Evolutionary conservation across 2,797 vertebrate genomes (phyloP).

Genomic region (Propithecus deckenii): DNA sequence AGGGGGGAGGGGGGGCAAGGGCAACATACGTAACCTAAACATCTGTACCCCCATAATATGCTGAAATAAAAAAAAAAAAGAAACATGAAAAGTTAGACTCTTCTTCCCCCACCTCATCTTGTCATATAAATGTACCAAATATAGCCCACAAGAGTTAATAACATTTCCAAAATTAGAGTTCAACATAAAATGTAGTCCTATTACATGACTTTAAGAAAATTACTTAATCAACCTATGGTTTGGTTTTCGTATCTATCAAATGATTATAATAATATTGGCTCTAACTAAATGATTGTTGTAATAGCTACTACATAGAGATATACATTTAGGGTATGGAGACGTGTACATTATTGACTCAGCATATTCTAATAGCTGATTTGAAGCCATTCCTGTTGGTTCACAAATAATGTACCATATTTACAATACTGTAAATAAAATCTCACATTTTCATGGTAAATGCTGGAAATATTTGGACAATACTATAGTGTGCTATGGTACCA

Average conservation of each 20-base stretch:
- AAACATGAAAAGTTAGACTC: not conserved
- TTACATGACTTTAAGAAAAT: not conserved
- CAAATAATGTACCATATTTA: conserved; percentile 26
- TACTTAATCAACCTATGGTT: not conserved
- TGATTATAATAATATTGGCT: not conserved
- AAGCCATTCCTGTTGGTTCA: not conserved
- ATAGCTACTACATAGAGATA: not conserved
- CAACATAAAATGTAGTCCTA: not conserved
- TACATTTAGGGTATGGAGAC: not conserved
- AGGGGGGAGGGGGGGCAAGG: no score
- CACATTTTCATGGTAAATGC: conserved; percentile 5
- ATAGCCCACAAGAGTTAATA: not conserved
- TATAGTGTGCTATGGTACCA: not conserved
- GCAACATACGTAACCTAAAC: no score
- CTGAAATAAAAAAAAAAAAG: not conserved
- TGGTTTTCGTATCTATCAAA: not conserved
- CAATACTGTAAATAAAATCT: conserved; percentile 1
- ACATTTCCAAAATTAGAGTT: not conserved
- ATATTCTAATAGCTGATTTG: not conserved
- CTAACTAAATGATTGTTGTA: not conserved
- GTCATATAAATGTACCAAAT: not conserved
- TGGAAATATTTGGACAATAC: not conserved
- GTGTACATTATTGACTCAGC: not conserved
- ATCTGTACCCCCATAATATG: no score
- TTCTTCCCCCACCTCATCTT: not conserved